A percentile compares a stretch with the other conserved stretches of the same genome.
These are phyloP conservation scores for Orthosia incerta DNA, from an alignment of 2,888 invertebrate genomes.

Conservation along the genomic window DNA sequence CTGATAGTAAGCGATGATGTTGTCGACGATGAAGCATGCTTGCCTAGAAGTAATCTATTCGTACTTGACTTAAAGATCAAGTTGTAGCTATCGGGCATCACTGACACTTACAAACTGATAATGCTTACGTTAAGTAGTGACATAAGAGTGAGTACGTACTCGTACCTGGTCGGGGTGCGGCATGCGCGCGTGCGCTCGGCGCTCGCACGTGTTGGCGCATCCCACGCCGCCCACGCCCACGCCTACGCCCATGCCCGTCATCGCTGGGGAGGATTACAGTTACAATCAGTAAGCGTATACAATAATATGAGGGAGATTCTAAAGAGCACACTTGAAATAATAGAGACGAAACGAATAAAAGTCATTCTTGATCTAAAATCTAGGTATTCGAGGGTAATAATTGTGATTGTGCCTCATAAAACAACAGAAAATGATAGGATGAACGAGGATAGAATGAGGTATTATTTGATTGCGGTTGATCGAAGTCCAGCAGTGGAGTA, in stretches of 20 bases:
- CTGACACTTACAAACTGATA: no score
- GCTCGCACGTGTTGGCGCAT: conserved; percentile 82
- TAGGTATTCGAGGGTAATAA: no score
- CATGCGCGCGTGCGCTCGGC: conserved; percentile 70
- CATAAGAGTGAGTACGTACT: conserved; percentile 41
- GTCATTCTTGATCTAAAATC: no score
- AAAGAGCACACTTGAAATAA: no score
- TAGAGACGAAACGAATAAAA: no score
- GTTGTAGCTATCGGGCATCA: no score
- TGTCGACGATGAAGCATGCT: no score
- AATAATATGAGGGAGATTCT: not conserved
- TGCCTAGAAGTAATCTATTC: no score
- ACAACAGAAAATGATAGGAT: not conserved
- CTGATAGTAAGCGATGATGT: no score
- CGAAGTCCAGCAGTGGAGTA: not conserved
- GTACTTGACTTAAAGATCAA: no score
- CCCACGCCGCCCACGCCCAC: conserved; percentile 75
- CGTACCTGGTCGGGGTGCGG: conserved; percentile 83
- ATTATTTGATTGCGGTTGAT: not conserved
- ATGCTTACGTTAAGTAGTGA: not conserved
- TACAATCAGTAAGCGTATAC: not conserved
- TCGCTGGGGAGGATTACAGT: conserved; percentile 73
- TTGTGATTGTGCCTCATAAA: no score
- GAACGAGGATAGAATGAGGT: no score
- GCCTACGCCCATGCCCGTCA: conserved; percentile 84